These are phyloP conservation scores for Leucozona laternaria DNA, from an alignment of 2,888 invertebrate genomes.

Conservation along the genomic window DNA sequence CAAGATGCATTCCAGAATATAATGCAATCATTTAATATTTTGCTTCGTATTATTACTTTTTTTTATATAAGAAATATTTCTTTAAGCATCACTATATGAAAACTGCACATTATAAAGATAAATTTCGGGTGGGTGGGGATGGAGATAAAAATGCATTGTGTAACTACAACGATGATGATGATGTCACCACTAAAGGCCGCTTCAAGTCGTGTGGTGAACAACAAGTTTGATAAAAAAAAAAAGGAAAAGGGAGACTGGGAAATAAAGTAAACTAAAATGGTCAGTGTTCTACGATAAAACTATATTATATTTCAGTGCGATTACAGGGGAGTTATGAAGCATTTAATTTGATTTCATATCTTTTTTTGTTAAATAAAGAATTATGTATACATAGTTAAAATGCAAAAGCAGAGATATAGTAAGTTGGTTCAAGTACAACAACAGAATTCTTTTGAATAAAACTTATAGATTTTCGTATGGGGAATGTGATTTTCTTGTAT, in stretches of 20 bases:
- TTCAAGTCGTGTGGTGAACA: neutral
- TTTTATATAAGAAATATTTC: constrained; percentile 29
- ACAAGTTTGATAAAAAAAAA: neutral
- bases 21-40: constrained; percentile 67
- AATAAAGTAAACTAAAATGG: constrained; percentile 33
- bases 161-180: constrained; percentile 40
- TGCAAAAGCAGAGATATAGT: too few species aligned
- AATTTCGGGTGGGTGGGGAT: constrained; percentile 61
- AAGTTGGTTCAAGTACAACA: too few species aligned
- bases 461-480: too few species aligned
- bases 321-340: constrained; percentile 32
- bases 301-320: constrained; percentile 17
- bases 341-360: constrained; percentile 44
- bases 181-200: constrained; percentile 59
- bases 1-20: constrained; percentile 63
- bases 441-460: too few species aligned
- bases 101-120: constrained; percentile 49
- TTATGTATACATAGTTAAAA: too few species aligned
- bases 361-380: too few species aligned
- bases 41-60: constrained; percentile 20
- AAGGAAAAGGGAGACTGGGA: neutral
- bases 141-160: constrained; percentile 63
- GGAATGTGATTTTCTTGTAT: too few species aligned
- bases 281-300: constrained; percentile 46
- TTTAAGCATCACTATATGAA: constrained; percentile 44